Conservation (phyloP, 2,113 vertebrate species). For the Megaleporinus macrocephalus region DNA sequence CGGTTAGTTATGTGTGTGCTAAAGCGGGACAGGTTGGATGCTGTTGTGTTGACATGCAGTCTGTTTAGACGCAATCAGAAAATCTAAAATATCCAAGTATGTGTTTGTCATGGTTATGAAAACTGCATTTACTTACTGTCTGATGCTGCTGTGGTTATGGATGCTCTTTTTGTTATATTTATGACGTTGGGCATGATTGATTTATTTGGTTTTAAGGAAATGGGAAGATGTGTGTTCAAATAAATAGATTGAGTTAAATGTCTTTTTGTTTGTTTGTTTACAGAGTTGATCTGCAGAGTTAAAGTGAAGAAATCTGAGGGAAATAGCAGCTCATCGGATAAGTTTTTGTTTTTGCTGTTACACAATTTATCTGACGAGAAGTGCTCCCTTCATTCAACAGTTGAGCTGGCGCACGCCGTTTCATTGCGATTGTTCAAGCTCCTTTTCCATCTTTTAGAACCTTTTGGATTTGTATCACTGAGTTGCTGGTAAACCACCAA, state of each 20-base stretch:
- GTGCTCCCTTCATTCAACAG: constrained; percentile 43
- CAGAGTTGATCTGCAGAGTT: constrained; percentile 66
- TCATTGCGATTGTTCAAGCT: constrained; percentile 20
- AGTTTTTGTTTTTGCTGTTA: constrained; percentile 12
- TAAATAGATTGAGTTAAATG: background rate
- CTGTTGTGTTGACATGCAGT: background rate
- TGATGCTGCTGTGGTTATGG: background rate
- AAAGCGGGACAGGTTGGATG: background rate
- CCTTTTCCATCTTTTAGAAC: constrained; percentile 10
- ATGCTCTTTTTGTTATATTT: background rate
- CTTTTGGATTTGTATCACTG: constrained; percentile 14
- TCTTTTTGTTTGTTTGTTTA: constrained; percentile 39
- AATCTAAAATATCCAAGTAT: background rate
- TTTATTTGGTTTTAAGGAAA: background rate
- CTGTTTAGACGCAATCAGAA: background rate
- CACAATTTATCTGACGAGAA: constrained; percentile 7
- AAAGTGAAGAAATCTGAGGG: constrained; percentile 41
- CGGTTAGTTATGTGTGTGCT: background rate
- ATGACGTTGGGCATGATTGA: background rate
- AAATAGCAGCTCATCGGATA: constrained; percentile 11
- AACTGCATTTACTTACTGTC: background rate
- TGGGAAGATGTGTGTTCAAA: no score
- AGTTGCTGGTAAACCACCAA: background rate
- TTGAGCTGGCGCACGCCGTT: constrained; percentile 28
- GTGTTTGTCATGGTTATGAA: background rate